These are phyloP conservation scores for Aphodius sticticus DNA, from an alignment of 2,888 invertebrate genomes.

Conservation along the genomic window DNA sequence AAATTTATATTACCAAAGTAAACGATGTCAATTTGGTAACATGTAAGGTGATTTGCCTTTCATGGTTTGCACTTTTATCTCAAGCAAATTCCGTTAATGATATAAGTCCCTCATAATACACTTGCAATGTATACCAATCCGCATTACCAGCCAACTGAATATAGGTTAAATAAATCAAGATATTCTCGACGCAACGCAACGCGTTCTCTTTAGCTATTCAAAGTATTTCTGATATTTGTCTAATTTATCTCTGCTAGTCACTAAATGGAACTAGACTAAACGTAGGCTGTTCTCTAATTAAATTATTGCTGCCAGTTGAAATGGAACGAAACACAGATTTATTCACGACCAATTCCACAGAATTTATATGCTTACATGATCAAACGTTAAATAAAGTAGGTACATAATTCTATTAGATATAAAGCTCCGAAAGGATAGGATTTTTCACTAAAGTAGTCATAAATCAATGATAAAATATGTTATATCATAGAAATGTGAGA, in stretches of 20 bases:
- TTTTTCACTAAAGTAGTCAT: too few species aligned
- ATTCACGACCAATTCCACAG: neutral
- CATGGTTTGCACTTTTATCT: neutral
- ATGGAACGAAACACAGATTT: neutral
- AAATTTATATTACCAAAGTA: neutral
- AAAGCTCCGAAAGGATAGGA: too few species aligned
- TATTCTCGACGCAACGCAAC: neutral
- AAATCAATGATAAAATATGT: too few species aligned
- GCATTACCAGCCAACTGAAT: neutral
- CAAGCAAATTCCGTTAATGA: neutral
- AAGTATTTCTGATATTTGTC: neutral
- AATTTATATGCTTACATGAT: neutral
- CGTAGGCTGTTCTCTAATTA: slow-evolving; percentile 4
- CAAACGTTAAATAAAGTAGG: too few species aligned
- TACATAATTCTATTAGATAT: too few species aligned
- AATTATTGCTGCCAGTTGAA: neutral
- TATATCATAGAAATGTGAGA: too few species aligned
- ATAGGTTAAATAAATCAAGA: slow-evolving; percentile 4
- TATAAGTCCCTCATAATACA: neutral
- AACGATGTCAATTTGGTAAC: neutral
- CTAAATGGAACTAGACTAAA: neutral
- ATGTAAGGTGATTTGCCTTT: neutral
- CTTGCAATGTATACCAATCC: neutral
- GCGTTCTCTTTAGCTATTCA: neutral
- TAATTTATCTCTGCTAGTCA: neutral